These are phyloP conservation scores for Eriocheir sinensis DNA, from an alignment of 1,140 invertebrate genomes.

Conservation along the genomic window DNA sequence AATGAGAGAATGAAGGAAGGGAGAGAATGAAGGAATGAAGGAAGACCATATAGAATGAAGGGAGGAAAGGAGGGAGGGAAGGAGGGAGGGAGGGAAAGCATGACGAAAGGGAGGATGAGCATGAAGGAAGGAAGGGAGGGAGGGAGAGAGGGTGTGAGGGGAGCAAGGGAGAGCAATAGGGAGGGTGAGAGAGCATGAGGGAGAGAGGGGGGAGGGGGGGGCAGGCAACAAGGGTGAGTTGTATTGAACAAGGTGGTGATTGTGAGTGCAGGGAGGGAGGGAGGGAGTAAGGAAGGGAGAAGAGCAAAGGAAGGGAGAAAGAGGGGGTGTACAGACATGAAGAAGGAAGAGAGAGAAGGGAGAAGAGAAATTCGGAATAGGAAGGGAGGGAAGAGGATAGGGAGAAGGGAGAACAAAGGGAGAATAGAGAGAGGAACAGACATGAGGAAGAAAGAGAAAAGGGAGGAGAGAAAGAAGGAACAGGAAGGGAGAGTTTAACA, in stretches of 20 bases:
- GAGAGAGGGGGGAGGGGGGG: not conserved
- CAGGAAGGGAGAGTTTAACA: no score
- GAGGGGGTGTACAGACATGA: no score
- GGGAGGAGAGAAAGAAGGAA: no score
- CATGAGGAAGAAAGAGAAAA: no score
- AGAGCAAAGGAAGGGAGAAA: not conserved
- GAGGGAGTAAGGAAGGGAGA: not conserved
- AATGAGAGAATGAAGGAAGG: not conserved
- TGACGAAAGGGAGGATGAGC: not conserved
- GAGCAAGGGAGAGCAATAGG: no score
- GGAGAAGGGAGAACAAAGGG: not conserved
- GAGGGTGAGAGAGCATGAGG: no score
- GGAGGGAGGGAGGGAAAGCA: not conserved
- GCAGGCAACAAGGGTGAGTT: not conserved
- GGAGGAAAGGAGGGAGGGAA: not conserved
- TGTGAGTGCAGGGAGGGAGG: not conserved
- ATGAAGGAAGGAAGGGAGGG: not conserved
- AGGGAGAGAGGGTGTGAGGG: not conserved
- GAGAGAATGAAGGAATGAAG: not conserved
- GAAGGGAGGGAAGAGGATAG: not conserved
- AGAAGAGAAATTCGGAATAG: not conserved
- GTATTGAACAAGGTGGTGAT: conserved; percentile 22
- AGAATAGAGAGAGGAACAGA: not conserved
- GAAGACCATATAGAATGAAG: no score
- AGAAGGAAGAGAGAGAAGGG: not conserved